Evolutionary conservation across 2,888 invertebrate species (phyloP), one percentile per base, ranked within the genome.

Genomic region (Papilio elwesi): DNA sequence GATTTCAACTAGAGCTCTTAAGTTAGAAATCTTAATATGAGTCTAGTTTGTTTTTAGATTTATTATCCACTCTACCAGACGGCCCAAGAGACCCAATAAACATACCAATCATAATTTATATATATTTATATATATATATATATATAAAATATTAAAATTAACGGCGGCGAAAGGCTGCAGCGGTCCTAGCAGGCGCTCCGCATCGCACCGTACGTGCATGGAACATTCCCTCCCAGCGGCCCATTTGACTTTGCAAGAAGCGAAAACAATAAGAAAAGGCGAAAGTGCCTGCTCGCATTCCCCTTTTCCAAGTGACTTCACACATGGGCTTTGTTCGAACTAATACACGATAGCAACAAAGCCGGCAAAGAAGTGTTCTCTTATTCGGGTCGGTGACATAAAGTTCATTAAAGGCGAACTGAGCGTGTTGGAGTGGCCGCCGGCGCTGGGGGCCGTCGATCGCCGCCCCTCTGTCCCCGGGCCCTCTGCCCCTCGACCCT

Each of bases 401-500:
- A 92, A 92, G 92, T 92, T 93, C 92, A 92, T 93, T 93, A 93
- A 90, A 92, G 91, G 90, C 89, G 87, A 84, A 87, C 87, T 85
- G 87, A 87, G 90, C 93, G 93, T 93, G 92, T 91, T 89, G 84
- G 90, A 90, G 92, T 90, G 91, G 87, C 85, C 82, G 88, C 83
- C 82, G 83, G 83, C 85, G 85, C 77, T 83, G 84, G 90, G 86
- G 87, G 85, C 80, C 84, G 84, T 48, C 68, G 69, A 84, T 84
- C 82, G 83, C 82, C 79, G 79, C 80, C 75, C 80, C 80, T 76
- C 77, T 73, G 74, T 74, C 79, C 76, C 76, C 71, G 63, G 15
- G 53, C 75, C 73, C 49, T 38, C 8, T 26, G 82, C 77, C 81
- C 80, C 82, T 82, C 81, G 78, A 78, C 79, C 74, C 80, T 80